Conservation (phyloP, 2,113 vertebrate species). For the Pithys albifrons region DNA sequence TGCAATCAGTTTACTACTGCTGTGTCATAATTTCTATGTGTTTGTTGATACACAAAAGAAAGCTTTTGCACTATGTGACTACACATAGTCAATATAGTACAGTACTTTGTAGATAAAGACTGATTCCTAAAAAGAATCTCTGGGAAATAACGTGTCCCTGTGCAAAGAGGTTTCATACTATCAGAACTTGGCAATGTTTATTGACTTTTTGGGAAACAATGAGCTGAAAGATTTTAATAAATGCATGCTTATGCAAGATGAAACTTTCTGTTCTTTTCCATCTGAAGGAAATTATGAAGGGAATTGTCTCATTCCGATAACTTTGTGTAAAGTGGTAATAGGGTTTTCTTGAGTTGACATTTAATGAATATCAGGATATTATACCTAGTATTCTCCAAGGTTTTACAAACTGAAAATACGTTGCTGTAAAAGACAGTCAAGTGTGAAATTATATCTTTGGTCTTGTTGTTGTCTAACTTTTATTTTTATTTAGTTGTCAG, state of each 20-base stretch:
- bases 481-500: neutral
- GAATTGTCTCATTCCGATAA: neutral
- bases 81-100: neutral
- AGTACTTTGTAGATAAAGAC: neutral
- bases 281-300: neutral
- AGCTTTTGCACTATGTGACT: neutral
- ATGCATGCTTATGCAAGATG: conserved; percentile 25
- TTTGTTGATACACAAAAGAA: neutral
- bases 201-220: neutral
- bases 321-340: neutral
- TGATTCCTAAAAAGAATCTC: neutral
- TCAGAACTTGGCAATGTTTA: neutral
- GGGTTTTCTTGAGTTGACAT: neutral
- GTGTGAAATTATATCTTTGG: neutral
- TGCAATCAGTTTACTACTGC: neutral
- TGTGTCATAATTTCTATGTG: neutral
- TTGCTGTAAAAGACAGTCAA: neutral
- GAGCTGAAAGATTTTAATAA: conserved; percentile 60
- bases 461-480: neutral
- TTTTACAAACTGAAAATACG: neutral
- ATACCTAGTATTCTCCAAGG: neutral
- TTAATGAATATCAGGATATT: neutral
- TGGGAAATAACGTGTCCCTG: neutral
- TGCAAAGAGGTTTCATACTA: neutral
- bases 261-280: conserved; percentile 17